Evolutionary conservation across 2,797 vertebrate species (phyloP).

Genomic region (Urocyon cinereoargenteus): DNA sequence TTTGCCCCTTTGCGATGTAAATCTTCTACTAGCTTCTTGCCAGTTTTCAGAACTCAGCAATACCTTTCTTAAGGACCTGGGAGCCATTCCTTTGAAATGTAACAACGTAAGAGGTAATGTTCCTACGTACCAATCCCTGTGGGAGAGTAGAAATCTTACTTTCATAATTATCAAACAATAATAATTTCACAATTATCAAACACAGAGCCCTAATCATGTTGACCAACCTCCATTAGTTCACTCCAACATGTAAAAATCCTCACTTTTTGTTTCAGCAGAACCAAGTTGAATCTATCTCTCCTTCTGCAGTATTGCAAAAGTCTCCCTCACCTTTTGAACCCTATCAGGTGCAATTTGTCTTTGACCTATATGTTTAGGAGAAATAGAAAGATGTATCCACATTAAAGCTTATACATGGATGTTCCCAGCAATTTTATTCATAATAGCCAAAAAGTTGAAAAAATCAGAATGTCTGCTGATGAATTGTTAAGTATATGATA

Average conservation of each 20-base stretch:
- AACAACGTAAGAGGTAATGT: background rate
- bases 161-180: background rate
- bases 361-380: background rate
- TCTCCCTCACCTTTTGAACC: background rate
- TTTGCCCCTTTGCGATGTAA: background rate
- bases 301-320: background rate
- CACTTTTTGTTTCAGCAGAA: background rate
- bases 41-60: background rate
- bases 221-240: background rate
- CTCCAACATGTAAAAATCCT: background rate
- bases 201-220: too few species aligned
- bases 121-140: background rate
- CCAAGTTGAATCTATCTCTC: background rate
- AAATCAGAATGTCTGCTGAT: background rate
- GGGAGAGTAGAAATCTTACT: accelerated
- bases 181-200: background rate
- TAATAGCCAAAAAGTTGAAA: background rate
- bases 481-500: background rate
- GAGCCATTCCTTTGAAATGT: background rate
- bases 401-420: background rate
- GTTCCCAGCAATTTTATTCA: background rate
- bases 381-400: background rate
- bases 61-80: background rate
- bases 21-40: background rate
- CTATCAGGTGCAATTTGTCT: background rate